Evolutionary conservation across 2,113 vertebrate genomes (phyloP), one percentile per base, ranked within the genome.

Genomic region (Poecile atricapillus): DNA sequence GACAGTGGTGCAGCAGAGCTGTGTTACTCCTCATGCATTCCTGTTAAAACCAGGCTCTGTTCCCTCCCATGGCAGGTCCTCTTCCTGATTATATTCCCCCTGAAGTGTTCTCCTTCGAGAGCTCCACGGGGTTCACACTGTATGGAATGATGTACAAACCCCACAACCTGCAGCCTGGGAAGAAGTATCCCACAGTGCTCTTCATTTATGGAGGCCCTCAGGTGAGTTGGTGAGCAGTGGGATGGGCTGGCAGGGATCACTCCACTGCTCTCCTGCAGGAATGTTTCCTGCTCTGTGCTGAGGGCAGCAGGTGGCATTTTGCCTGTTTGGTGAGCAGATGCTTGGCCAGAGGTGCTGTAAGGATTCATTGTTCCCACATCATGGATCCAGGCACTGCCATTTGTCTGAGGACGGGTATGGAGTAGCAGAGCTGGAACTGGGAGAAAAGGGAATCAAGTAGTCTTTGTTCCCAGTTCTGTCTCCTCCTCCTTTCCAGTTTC

Each of bases 111-210:
- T 98, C 98, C 81, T 98, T 98, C 3, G 97, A 98, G 93, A 98
- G 98, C 90, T 98, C 98, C 80, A 97, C 98, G 0, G 98, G 98
- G 39, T 98, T 98, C 87, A 98, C 97, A 0, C 96, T 98, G 12
- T 98, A 98, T 76, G 98, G 98, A 53, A 98, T 98, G 98, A 95
- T 98, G 49, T 98, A 98, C 79, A 98, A 97, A 84, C 98, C 98
- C 94, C 98, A 98, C 81, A 96, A 98, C 82, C 94, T 98, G 73
- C 98, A 98, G 7, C 98, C 98, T 56, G 98, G 98, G 43, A 98
- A 98, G 96, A 98, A 98, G 60, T 98, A 98, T 64, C 98, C 98
- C 31, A 98, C 98, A 28, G 98, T 98, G 75, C 95, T 98, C 30
- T 98, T 98, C 79, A 98, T 98, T 73, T 98, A 98, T 22, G 98